phyloP scores from a whole-genome alignment of 2,888 invertebrate species.

The Mimumesa dahlbomi region DNA sequence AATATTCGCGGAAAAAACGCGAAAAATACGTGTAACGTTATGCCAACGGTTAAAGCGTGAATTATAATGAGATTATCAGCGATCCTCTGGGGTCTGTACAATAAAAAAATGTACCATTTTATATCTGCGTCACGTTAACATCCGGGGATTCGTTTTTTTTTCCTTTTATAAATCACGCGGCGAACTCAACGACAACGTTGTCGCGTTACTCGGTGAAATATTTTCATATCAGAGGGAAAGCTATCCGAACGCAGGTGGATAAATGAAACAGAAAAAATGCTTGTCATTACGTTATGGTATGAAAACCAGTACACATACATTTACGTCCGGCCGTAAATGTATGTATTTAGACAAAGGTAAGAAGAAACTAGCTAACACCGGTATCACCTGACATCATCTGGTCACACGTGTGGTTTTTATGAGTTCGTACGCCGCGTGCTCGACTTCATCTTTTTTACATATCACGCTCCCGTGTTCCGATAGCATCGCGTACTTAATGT shows the following conservation, averaged over 20 bases:
- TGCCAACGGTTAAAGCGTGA: no score
- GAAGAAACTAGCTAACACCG: background rate
- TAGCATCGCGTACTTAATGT: slow-evolving; percentile 43
- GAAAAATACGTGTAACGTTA: no score
- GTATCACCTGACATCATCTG: slow-evolving; percentile 37
- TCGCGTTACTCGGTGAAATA: no score
- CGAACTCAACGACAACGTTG: no score
- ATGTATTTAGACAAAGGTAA: background rate
- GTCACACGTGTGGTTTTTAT: slow-evolving; percentile 39
- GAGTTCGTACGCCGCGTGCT: slow-evolving; percentile 30
- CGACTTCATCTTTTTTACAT: slow-evolving; percentile 46
- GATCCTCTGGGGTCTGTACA: no score
- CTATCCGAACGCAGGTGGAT: slow-evolving; percentile 3
- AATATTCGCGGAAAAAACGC: no score
- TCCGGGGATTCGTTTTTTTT: no score
- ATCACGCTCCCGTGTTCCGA: slow-evolving; percentile 27
- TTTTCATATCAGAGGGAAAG: background rate
- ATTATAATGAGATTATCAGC: no score
- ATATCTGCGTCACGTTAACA: no score
- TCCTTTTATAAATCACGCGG: no score
- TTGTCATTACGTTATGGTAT: slow-evolving; percentile 12
- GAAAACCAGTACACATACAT: background rate
- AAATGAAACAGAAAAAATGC: slow-evolving; percentile 18
- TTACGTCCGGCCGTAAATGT: background rate
- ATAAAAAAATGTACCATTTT: no score